Evolutionary conservation across 2,797 vertebrate genomes (phyloP).

Genomic region (Emys orbicularis): DNA sequence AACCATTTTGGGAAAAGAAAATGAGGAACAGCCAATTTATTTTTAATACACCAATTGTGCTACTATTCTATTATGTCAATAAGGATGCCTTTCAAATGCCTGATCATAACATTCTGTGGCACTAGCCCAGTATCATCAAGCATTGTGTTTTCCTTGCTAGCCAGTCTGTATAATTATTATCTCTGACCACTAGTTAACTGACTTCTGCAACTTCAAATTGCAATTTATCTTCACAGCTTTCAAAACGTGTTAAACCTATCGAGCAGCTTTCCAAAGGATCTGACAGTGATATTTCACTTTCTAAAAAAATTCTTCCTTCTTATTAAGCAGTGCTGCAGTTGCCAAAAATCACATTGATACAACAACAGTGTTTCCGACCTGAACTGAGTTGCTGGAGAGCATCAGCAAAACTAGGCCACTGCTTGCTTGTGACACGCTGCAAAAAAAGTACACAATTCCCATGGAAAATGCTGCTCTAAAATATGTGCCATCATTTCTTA

Average conservation of each 20-base stretch:
- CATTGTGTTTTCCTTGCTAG: neutral
- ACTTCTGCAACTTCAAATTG: neutral
- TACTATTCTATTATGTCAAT: neutral
- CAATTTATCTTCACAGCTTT: neutral
- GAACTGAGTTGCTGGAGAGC: neutral
- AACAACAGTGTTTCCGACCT: neutral
- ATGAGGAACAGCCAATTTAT: neutral
- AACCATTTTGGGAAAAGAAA: neutral
- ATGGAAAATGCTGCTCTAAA: neutral
- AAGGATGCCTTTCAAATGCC: neutral
- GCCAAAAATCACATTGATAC: neutral
- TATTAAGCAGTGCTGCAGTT: neutral
- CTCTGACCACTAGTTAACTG: constrained; percentile 19
- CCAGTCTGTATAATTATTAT: neutral
- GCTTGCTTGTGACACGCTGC: fast-evolving
- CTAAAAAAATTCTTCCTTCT: neutral
- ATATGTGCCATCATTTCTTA: neutral
- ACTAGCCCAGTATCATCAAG: neutral
- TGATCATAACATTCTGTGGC: constrained; percentile 4
- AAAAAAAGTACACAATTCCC: neutral
- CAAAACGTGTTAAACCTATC: neutral
- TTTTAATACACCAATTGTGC: neutral
- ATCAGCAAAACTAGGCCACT: neutral
- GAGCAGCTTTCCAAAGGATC: constrained; percentile 6
- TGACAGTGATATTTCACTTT: neutral